A percentile compares a stretch with the other conserved stretches of the same genome.
Conservation (phyloP, 2,797 vertebrate genomes). For the Chaetodon trifasciatus region DNA sequence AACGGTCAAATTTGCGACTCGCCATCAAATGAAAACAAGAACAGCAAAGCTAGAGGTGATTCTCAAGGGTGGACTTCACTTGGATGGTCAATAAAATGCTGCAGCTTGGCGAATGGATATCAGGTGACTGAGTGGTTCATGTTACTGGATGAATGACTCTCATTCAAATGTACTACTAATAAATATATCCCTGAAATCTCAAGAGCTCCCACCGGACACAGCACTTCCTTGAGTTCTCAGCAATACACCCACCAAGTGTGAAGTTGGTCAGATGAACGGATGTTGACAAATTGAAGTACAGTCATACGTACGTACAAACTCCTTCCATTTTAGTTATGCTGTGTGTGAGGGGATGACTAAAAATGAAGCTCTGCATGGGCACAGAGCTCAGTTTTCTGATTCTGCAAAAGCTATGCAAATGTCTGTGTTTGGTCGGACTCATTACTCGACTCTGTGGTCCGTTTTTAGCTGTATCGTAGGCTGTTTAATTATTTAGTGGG, state of each 20-base stretch:
- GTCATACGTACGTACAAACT: too few species aligned
- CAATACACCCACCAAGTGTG: too few species aligned
- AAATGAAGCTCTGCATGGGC: background rate
- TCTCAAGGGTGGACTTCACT: background rate
- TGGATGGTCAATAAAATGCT: too few species aligned
- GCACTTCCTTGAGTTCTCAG: too few species aligned
- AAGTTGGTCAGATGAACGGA: too few species aligned
- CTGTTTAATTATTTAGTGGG: constrained; percentile 4
- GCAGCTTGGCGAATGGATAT: too few species aligned
- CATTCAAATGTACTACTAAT: too few species aligned
- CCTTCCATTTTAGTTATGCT: background rate
- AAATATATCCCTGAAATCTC: too few species aligned
- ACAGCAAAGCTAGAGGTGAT: background rate
- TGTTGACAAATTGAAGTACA: too few species aligned
- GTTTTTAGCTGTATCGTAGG: background rate
- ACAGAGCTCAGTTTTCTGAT: background rate
- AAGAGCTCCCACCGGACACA: too few species aligned
- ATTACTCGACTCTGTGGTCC: background rate
- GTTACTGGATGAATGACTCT: too few species aligned
- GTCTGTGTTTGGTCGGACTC: background rate
- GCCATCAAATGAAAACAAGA: background rate
- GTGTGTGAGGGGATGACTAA: background rate
- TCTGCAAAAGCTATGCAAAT: background rate
- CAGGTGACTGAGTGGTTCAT: too few species aligned
- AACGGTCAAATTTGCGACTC: background rate